Percentiles rank a stretch among this genome's conserved stretches.
Evolutionary conservation across 2,797 vertebrate genomes (phyloP).

Genomic region (Acridotheres tristis): DNA sequence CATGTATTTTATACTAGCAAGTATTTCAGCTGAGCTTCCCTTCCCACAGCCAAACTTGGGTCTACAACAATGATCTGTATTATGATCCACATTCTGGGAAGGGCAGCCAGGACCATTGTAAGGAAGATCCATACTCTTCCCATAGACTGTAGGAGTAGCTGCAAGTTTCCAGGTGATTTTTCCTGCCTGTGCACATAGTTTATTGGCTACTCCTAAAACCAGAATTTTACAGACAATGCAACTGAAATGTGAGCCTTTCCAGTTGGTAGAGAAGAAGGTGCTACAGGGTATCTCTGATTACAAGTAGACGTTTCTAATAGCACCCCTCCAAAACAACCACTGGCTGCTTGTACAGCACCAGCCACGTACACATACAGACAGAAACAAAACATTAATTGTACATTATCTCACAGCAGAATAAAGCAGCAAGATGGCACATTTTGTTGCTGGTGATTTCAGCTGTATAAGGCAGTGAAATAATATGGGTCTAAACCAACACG

Average conservation of each 20-base stretch:
- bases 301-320: neutral
- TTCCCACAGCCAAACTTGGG: neutral
- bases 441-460: neutral
- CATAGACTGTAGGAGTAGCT: neutral
- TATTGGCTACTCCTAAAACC: neutral
- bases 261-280: neutral
- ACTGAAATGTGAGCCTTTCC: neutral
- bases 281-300: accelerated
- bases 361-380: neutral
- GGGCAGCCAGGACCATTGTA: neutral
- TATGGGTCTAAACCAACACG: accelerated
- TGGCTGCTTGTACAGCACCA: neutral
- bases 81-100: neutral
- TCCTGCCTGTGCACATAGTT: neutral
- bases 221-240: neutral
- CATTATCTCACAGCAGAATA: neutral
- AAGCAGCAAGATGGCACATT: neutral
- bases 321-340: neutral
- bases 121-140: neutral
- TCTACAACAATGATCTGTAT: neutral
- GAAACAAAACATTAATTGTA: neutral
- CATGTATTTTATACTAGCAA: neutral
- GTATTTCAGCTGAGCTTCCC: neutral
- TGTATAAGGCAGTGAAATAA: neutral
- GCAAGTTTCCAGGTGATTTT: neutral